Percentiles rank a stretch among this genome's conserved stretches.
Evolutionary conservation across 1,140 invertebrate species (phyloP).

Genomic region (Danaus plexippus): DNA sequence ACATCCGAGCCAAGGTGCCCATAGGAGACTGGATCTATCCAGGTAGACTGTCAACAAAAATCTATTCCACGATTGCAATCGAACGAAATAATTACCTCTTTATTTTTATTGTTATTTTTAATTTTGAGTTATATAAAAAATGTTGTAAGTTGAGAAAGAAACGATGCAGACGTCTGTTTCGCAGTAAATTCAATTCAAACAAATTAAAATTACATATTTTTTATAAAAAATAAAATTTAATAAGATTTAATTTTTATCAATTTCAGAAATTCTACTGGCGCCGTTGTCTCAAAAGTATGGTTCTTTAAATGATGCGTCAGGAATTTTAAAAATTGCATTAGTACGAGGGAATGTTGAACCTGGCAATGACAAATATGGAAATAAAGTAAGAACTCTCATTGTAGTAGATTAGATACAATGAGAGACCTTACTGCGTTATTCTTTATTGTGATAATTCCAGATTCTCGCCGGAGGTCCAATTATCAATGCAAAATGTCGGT

Average conservation of each 20-base stretch:
- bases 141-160: too few relatives aligned
- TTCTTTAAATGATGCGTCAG: constrained; percentile 59
- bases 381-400: constrained; percentile 7
- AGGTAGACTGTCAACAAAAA: not conserved
- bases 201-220: too few relatives aligned
- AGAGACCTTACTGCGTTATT: not conserved
- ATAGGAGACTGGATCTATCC: constrained; percentile 7
- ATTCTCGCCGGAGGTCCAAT: constrained; percentile 39
- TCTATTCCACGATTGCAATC: too few relatives aligned
- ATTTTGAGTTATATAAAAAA: too few relatives aligned
- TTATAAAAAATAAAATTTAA: too few relatives aligned
- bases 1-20: constrained; percentile 4
- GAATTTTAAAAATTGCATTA: constrained; percentile 55
- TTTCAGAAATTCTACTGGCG: constrained; percentile 70
- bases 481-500: constrained; percentile 32
- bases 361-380: constrained; percentile 24
- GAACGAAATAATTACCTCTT: too few relatives aligned
- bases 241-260: too few relatives aligned
- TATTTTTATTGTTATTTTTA: too few relatives aligned
- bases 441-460: constrained; percentile 20
- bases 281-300: constrained; percentile 69
- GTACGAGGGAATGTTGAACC: constrained; percentile 32
- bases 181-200: too few relatives aligned
- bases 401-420: not conserved
- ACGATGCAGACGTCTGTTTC: too few relatives aligned